Base-by-base conservation (phyloP, 2,888 invertebrate species). In the Rhogogaster chlorosoma region DNA sequence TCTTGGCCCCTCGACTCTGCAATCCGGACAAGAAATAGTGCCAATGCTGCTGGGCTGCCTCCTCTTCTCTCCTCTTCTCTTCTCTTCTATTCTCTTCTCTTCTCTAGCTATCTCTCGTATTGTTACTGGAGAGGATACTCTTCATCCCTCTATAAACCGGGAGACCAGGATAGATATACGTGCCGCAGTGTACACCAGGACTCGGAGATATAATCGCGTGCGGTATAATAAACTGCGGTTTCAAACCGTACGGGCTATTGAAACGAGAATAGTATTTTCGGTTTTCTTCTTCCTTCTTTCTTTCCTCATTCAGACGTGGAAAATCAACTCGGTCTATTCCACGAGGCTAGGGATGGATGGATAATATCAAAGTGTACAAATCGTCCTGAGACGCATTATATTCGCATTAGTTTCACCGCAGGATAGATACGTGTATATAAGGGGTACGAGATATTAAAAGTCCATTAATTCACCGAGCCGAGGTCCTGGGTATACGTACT, bases 1-100 rank as follows among this genome's bases (percentile, higher is more conserved):
- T 80, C 78, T 78, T 53, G 78, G 53, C 26, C 53, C 77, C 53
- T 77, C 49, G 53, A 53, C 53, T 77, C 29, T 29, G 57, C 80
- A 61, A 18, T 80, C 38, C 36, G 4, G 22, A 49, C 80, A 80
- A 80, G 80, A 80, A 80, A 80, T 80, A 80, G 61, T 80, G 80
- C 61, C 61, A 38, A 80, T 80, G 57, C 61, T 45, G 29, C 61
- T 38, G 77, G 7, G 49, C 61, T 22, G 77, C 18, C 42, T n/a
- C n/a, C 10, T 42, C 42, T 12, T 2, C 10, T 10, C 38, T 42
- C 12, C 42, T 42, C 42, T 42, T 45, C 45, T 45, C 45, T 15
- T 15, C 45, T 45, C 45, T 12, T 45, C 45, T 45, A 12, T 45
- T 15, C 42, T 9, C 42, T 42, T 12, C 70, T 18, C 26, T 6